Evolutionary conservation across 30 jellyfish, hydroid and myxozoan genomes (phyloP).

Genomic region (Chrysaora quinquecirrha): DNA sequence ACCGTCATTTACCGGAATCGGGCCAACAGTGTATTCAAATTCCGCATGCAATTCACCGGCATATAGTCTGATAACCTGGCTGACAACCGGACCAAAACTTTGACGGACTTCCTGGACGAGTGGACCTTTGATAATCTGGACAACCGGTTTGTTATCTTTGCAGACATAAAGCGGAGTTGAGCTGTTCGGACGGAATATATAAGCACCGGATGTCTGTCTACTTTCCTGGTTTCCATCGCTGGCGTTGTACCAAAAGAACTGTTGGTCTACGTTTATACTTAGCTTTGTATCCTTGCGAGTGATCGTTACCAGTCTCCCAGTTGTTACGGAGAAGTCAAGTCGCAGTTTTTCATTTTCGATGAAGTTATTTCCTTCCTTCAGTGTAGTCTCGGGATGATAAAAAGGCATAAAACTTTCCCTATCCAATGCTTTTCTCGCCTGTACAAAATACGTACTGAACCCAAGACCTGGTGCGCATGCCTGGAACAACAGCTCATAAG

Average conservation of each 20-base stretch:
- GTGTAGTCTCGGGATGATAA: slow-evolving; percentile 4
- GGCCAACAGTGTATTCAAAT: slow-evolving; percentile 92
- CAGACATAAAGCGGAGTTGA: slow-evolving; percentile 65
- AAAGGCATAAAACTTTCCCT: slow-evolving; percentile 12
- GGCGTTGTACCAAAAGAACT: slow-evolving; percentile 94
- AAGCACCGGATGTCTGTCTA: slow-evolving; percentile 97
- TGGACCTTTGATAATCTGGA: slow-evolving; percentile 66
- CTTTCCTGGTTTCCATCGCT: slow-evolving; percentile 84
- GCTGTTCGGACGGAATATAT: slow-evolving; percentile 84
- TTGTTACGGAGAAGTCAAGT: slow-evolving; percentile 50
- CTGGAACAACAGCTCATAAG: slow-evolving; percentile 68
- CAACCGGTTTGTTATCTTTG: slow-evolving; percentile 71
- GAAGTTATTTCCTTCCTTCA: slow-evolving; percentile 31
- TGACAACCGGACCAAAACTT: slow-evolving; percentile 88
- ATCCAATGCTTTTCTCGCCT: slow-evolving; percentile 33
- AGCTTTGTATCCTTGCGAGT: slow-evolving; percentile 73
- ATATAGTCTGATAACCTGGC: slow-evolving; percentile 85
- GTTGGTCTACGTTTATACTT: slow-evolving; percentile 79
- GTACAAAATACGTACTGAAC: slow-evolving; percentile 72
- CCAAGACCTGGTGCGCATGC: slow-evolving; percentile 80
- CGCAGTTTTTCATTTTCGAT: slow-evolving; percentile 75
- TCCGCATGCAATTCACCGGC: slow-evolving; percentile 80
- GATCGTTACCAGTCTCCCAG: slow-evolving; percentile 75
- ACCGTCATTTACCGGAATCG: slow-evolving; percentile 88
- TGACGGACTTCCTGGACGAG: slow-evolving; percentile 88